Evolutionary conservation across 1,140 invertebrate genomes (phyloP).

Genomic region (Trachymyrmex septentrionalis): DNA sequence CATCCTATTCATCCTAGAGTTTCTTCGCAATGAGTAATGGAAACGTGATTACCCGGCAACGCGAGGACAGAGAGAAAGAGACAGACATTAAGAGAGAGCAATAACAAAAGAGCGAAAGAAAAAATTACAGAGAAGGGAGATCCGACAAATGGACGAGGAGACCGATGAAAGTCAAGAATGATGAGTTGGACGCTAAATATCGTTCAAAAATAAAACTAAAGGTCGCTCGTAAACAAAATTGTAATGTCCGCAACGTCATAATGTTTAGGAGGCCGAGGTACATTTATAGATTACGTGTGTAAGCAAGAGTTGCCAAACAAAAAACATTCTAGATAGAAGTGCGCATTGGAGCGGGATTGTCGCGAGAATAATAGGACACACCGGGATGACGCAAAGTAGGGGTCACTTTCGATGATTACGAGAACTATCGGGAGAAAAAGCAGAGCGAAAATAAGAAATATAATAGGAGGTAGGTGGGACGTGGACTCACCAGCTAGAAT

Average conservation of each 20-base stretch:
- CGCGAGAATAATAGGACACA: background rate
- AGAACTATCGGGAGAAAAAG: background rate
- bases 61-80: background rate
- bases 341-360: background rate
- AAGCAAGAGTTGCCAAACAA: background rate
- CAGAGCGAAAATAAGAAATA: slow-evolving; percentile 8
- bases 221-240: background rate
- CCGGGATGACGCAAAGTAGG: background rate
- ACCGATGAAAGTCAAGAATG: too few relatives aligned
- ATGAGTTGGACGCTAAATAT: background rate
- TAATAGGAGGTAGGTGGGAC: background rate
- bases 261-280: background rate
- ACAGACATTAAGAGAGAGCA: background rate
- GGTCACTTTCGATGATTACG: background rate
- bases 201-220: background rate
- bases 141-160: background rate
- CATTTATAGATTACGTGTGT: background rate
- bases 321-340: slow-evolving; percentile 15
- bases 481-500: slow-evolving; percentile 80
- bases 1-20: slow-evolving; percentile 56
- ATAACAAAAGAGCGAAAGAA: slow-evolving; percentile 32
- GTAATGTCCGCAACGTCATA: background rate
- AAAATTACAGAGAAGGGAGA: too few relatives aligned
- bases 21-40: slow-evolving; percentile 56
- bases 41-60: slow-evolving; percentile 7